Evolutionary conservation across 1,140 invertebrate species (phyloP).

Genomic region (Tribolium madens): DNA sequence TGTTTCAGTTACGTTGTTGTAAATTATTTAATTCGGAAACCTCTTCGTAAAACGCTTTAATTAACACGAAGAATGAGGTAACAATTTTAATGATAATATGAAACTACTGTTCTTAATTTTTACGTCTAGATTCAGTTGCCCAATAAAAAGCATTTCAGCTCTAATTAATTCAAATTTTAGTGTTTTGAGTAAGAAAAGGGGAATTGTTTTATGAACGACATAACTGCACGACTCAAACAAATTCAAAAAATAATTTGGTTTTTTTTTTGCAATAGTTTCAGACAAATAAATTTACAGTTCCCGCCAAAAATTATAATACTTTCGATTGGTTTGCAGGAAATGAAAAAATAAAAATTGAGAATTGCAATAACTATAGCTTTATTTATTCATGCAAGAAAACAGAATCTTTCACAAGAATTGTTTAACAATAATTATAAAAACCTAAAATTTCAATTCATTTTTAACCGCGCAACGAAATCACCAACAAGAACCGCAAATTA

Average conservation of each 20-base stretch:
- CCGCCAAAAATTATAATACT: no score
- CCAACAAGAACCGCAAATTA: not conserved
- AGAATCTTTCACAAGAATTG: no score
- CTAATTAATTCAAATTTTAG: not conserved
- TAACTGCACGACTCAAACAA: no score
- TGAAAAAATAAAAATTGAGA: no score
- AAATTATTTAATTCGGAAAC: not conserved
- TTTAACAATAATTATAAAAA: not conserved
- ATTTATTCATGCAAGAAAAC: no score
- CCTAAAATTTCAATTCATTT: not conserved
- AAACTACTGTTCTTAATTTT: not conserved
- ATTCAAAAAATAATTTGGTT: no score
- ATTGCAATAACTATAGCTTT: no score
- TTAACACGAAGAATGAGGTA: not conserved
- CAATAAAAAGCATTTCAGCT: not conserved
- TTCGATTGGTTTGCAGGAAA: not conserved
- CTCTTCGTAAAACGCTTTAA: not conserved
- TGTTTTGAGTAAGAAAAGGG: no score
- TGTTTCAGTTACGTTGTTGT: no score
- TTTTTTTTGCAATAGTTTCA: no score
- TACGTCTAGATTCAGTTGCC: not conserved
- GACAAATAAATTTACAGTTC: no score
- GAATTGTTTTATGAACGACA: no score
- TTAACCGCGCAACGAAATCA: not conserved
- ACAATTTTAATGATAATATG: not conserved